Base-by-base conservation (phyloP, 2,113 vertebrate species). In the Beaufortia kweichowensis region DNA sequence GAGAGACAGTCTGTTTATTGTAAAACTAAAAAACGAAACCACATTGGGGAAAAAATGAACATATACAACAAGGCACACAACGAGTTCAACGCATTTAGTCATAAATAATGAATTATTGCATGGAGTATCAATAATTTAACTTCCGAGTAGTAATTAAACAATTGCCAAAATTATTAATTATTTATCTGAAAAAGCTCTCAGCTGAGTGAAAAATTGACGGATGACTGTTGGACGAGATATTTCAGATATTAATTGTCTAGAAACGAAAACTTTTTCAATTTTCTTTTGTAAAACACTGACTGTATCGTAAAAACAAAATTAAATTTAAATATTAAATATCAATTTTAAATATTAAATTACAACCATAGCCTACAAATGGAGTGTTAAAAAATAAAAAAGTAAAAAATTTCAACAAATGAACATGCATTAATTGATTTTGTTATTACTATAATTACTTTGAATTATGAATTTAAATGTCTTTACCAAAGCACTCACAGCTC, bases 81-180 rank as follows among this genome's bases (percentile, higher is more conserved):
- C 55, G 9, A n/a, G n/a, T n/a, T n/a, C 21, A 55, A 92, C 89
- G 90, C 92, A 72, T 84, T 79, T 86, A 29, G 17, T 75, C 84
- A 94, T 95, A 82, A 94, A 95, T 95, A 93, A 95, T 95, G 89
- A 86, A 94, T 90, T 84, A 91, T 85, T 91, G 90, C 92, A 88
- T 87, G 67, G 29, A 61, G 77, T 90, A 94, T 96, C 88, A 94
- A 96, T 95, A 94, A 95, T 96, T 95, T 91, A 93, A 79, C 66
- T 79, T 73, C 57, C 84, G 88, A 92, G 89, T 92, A 92, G 93
- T 94, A 94, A 95, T 94, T 94, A 95, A 93, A 93, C 92, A 94
- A 92, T 94, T 92, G 93, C 92, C 87, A 92, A 86, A 85, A 92
- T 82, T 84, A 90, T 95, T 77, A 94, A 94, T 95, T 92, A 94